These are phyloP conservation scores for Meandrusa payeni DNA, from an alignment of 2,888 invertebrate genomes.

Conservation along the genomic window DNA sequence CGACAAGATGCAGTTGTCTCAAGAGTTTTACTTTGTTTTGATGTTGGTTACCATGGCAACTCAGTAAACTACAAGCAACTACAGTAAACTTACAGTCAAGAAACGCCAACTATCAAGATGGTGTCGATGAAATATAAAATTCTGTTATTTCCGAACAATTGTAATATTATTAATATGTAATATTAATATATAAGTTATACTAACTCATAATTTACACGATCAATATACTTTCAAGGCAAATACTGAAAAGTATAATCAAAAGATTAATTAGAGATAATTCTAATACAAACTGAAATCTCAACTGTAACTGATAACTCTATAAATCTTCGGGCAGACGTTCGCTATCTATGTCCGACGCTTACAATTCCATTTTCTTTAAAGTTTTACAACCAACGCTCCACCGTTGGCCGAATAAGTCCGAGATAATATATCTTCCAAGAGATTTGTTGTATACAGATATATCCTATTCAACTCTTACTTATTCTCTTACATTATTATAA, in stretches of 20 bases:
- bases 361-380: slow-evolving; percentile 41
- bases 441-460: neutral
- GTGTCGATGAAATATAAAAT: too few relatives aligned
- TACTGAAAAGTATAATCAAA: neutral
- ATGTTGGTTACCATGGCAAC: slow-evolving; percentile 15
- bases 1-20: neutral
- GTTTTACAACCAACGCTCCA: slow-evolving; percentile 28
- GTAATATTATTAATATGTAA: too few relatives aligned
- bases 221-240: neutral
- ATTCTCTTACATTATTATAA: neutral
- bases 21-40: slow-evolving; percentile 27
- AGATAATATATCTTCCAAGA: slow-evolving; percentile 4
- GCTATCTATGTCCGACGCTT: slow-evolving; percentile 40
- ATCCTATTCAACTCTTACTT: neutral
- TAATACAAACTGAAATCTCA: slow-evolving; percentile 27
- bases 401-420: slow-evolving; percentile 24
- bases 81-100: too few relatives aligned
- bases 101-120: too few relatives aligned
- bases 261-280: slow-evolving; percentile 12
- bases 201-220: too few relatives aligned
- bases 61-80: slow-evolving; percentile 7
- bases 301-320: slow-evolving; percentile 41
- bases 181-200: too few relatives aligned
- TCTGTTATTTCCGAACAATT: too few relatives aligned
- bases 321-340: slow-evolving; percentile 39